A percentile compares a stretch with the other conserved stretches of the same genome.
Conservation (phyloP, 2,888 invertebrate genomes). For the Zonitis immaculata region DNA sequence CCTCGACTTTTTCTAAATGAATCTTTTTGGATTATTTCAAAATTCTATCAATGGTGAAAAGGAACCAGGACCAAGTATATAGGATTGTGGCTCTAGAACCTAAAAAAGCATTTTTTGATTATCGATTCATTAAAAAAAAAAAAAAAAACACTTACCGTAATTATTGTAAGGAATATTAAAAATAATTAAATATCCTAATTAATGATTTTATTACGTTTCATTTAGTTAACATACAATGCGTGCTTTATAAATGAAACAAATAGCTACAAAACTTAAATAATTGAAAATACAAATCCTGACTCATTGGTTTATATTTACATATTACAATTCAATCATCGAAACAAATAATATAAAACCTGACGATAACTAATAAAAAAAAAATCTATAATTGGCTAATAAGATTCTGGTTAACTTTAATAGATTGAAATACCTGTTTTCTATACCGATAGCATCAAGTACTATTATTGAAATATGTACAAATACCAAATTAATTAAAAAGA, state of each 20-base stretch:
- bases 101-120: too few species aligned
- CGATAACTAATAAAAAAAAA: not conserved
- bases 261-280: not conserved
- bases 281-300: not conserved
- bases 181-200: not conserved
- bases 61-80: too few species aligned
- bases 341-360: not conserved
- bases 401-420: not conserved
- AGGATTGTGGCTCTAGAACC: too few species aligned
- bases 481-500: not conserved
- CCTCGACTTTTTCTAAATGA: too few species aligned
- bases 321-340: not conserved
- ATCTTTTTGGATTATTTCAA: too few species aligned
- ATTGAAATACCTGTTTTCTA: too few species aligned
- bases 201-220: not conserved
- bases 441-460: not conserved
- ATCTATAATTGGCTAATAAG: not conserved
- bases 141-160: too few species aligned
- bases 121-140: too few species aligned
- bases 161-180: too few species aligned
- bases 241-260: not conserved
- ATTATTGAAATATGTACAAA: not conserved
- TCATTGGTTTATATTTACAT: not conserved
- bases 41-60: too few species aligned
- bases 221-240: not conserved